phyloP scores from a whole-genome alignment of 2,797 vertebrate genomes.

The Peromyscus aztecus region DNA sequence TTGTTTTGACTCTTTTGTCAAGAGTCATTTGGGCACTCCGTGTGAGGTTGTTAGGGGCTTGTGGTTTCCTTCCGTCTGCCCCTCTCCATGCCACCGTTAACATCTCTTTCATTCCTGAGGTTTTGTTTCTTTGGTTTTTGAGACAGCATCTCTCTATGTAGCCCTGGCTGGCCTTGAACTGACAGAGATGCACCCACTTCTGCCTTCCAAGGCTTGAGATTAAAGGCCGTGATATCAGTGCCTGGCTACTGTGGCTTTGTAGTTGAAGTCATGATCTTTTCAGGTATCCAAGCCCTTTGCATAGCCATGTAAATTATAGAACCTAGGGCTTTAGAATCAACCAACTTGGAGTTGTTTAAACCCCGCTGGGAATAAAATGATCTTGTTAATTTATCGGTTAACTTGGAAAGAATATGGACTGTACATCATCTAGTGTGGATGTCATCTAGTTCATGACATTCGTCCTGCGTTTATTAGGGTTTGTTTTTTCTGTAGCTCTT shows the following conservation, averaged over 20 bases:
- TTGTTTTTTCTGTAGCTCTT: constrained; percentile 37
- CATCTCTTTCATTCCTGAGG: neutral
- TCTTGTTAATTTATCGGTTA: neutral
- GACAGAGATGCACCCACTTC: neutral
- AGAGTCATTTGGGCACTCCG: neutral
- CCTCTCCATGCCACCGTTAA: neutral
- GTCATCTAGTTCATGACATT: neutral
- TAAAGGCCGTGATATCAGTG: neutral
- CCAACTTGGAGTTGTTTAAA: constrained; percentile 16
- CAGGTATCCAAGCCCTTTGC: neutral
- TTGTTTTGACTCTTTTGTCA: neutral
- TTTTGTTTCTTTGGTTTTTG: neutral
- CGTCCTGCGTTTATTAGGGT: neutral
- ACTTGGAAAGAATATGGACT: constrained; percentile 44
- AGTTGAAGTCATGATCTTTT: neutral
- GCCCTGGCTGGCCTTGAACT: neutral
- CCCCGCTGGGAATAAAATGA: neutral
- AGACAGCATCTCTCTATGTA: neutral
- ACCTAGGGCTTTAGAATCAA: neutral
- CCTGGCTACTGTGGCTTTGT: neutral
- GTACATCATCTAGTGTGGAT: too few species aligned
- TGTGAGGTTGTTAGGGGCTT: neutral
- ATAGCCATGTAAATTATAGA: constrained; percentile 17
- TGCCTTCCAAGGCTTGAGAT: neutral
- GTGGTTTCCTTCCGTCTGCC: neutral